Evolutionary conservation across 2,888 invertebrate species (phyloP), one percentile per base, ranked within the genome.

Genomic region (Brachylomia viminalis): DNA sequence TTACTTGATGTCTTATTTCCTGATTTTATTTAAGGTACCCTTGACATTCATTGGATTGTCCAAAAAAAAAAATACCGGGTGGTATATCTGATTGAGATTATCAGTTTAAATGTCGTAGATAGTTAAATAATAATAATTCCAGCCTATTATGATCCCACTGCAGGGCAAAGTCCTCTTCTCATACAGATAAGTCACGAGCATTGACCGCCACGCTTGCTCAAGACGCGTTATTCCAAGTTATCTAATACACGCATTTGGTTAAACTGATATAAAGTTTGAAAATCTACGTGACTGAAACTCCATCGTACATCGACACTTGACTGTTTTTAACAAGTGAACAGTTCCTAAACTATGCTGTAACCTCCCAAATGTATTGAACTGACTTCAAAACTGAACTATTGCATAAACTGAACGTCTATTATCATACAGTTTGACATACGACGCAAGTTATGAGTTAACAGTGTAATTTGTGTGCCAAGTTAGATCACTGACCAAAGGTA

Each of bases 401-500:
- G 61, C 66, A 49, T 38, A 67, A 72, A 79, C 69, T 54, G 62
- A 78, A 72, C 78, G 47, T 75, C n/a, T n/a, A 83, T 77, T 83
- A 79, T 80, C 83, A 83, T 77, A 81, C 78, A 82, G 81, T 84
- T 82, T 82, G 80, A 82, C 79, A 87, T 61, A 82, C 73, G 76
- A 71, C 58, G 68, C 72, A 86, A 87, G 87, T 87, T 87, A 87
- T 84, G 75, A 80, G 66, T 77, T 84, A 86, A 83, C 84, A 71
- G 80, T 86, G 72, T 86, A 89, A 87, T 89, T 87, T 86, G 82
- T 79, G 78, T 77, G 82, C 87, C 79, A 83, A 89, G 69, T 84
- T 84, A 84, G 87, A 90, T 90, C 88, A 88, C 86, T 90, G 89
- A 89, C 90, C 90, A 86, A 76, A 88, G 88, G 88, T 88, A 88